Evolutionary conservation across 1,140 invertebrate genomes (phyloP).

Genomic region (Pseudoatta argentina): DNA sequence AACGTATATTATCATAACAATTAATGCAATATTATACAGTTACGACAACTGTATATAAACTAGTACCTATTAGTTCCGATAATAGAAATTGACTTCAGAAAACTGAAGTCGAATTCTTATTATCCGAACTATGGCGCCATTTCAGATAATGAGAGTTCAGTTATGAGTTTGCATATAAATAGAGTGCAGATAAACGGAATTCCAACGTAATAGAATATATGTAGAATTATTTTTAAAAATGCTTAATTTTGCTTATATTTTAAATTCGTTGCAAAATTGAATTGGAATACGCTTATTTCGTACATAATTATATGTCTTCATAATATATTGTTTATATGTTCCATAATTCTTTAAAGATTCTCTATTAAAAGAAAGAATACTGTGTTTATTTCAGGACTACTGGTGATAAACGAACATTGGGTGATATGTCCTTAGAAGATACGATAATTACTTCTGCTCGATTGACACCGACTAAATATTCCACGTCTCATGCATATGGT

Average conservation of each 20-base stretch:
- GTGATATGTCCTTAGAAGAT: slow-evolving; percentile 87
- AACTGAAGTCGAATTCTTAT: no score
- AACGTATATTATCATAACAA: background rate
- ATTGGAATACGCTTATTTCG: slow-evolving; percentile 13
- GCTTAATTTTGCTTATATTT: background rate
- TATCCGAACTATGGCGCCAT: no score
- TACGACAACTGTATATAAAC: background rate
- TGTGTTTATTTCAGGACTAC: slow-evolving; percentile 77
- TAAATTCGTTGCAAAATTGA: slow-evolving; percentile 10
- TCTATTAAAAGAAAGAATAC: slow-evolving; percentile 39
- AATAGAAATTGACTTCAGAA: no score
- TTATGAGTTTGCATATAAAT: no score
- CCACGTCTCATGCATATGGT: slow-evolving; percentile 92
- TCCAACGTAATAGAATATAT: background rate
- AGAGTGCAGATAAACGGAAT: no score
- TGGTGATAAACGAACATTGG: slow-evolving; percentile 83
- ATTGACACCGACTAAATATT: slow-evolving; percentile 93
- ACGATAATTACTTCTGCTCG: slow-evolving; percentile 88
- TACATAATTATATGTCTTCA: background rate
- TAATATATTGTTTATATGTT: background rate
- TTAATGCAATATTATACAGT: background rate
- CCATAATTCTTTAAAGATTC: background rate
- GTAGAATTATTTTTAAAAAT: no score
- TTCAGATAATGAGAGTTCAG: no score
- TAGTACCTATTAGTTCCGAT: no score